Evolutionary conservation across 2,888 invertebrate species (phyloP).

Genomic region (Bhutanitis thaidina): DNA sequence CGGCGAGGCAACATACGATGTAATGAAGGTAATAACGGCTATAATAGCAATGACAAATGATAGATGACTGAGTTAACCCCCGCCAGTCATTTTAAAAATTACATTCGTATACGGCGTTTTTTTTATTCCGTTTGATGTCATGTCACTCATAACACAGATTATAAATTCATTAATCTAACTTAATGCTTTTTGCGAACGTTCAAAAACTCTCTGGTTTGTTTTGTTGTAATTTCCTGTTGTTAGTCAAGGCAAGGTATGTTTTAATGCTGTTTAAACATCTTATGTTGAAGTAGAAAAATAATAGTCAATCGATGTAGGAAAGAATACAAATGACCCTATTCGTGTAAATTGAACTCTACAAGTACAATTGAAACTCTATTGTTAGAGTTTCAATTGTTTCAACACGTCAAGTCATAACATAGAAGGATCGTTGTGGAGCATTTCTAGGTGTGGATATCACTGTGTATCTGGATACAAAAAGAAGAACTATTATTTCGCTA

Average conservation of each 20-base stretch:
- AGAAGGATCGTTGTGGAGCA: too few species aligned
- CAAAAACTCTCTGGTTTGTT: background rate
- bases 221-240: background rate
- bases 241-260: background rate
- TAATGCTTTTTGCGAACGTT: background rate
- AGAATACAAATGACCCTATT: too few species aligned
- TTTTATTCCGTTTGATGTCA: constrained; percentile 12
- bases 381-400: too few species aligned
- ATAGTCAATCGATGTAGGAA: too few species aligned
- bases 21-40: constrained; percentile 45
- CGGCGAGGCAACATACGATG: constrained; percentile 37
- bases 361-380: too few species aligned
- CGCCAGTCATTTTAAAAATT: constrained; percentile 13
- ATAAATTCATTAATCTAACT: constrained; percentile 17
- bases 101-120: constrained; percentile 5
- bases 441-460: too few species aligned
- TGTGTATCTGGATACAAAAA: too few species aligned
- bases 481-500: too few species aligned
- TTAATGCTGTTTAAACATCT: too few species aligned
- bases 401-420: too few species aligned
- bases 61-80: constrained; percentile 27
- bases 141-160: constrained; percentile 18
- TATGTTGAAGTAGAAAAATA: too few species aligned
- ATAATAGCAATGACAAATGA: constrained; percentile 40
- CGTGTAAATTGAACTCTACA: too few species aligned